Evolutionary conservation across 1,140 invertebrate species (phyloP).

Genomic region (Berghia stephanieae): DNA sequence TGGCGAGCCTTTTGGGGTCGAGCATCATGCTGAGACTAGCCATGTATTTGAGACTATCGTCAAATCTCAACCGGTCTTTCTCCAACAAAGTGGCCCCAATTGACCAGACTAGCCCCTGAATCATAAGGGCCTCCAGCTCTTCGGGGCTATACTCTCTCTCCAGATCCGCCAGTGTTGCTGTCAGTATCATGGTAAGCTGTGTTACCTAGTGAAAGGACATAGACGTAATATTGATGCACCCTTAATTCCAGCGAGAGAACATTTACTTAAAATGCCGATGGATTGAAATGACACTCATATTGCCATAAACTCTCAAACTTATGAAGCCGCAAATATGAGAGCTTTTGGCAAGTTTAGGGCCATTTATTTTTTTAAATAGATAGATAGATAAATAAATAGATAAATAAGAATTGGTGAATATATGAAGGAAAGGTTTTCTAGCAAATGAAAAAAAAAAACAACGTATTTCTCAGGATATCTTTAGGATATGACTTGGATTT

Average conservation of each 20-base stretch:
- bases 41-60: constrained; percentile 81
- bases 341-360: too few relatives aligned
- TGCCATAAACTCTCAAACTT: too few relatives aligned
- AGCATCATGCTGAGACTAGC: constrained; percentile 73
- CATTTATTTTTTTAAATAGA: too few relatives aligned
- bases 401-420: too few relatives aligned
- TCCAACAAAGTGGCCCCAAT: constrained; percentile 79
- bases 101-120: constrained; percentile 81
- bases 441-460: too few relatives aligned
- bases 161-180: constrained; percentile 67
- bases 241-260: too few relatives aligned
- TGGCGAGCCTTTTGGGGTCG: constrained; percentile 22
- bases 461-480: too few relatives aligned
- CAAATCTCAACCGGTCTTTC: constrained; percentile 76
- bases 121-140: constrained; percentile 75
- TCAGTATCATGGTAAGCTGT: constrained; percentile 81
- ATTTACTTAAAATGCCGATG: too few relatives aligned
- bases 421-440: too few relatives aligned
- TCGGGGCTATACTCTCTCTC: constrained; percentile 63
- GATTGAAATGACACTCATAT: too few relatives aligned
- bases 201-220: constrained; percentile 70
- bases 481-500: too few relatives aligned
- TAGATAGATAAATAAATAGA: background rate
- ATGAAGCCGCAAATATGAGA: too few relatives aligned
- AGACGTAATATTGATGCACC: background rate